Evolutionary conservation across 2,888 invertebrate species (phyloP).

Genomic region (Cremastinae sp.): DNA sequence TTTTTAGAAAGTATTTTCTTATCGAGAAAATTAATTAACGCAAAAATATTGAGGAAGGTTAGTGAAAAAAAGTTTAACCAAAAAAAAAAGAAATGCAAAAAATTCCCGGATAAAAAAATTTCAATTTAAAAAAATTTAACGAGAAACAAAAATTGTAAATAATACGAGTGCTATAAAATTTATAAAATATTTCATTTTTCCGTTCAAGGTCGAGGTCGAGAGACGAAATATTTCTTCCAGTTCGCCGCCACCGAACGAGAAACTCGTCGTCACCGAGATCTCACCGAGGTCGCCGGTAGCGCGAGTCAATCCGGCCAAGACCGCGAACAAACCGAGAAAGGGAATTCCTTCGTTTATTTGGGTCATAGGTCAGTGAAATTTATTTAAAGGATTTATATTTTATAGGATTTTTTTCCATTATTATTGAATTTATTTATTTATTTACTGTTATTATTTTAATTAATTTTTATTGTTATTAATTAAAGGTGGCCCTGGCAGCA

Average conservation of each 20-base stretch:
- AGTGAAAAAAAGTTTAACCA: neutral
- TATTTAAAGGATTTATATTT: neutral
- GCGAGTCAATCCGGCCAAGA: constrained; percentile 69
- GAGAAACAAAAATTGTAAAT: too few species aligned
- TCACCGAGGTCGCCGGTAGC: constrained; percentile 62
- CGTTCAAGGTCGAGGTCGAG: constrained; percentile 75
- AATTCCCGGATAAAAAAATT: too few species aligned
- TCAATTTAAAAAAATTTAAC: neutral
- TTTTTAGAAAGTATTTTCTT: neutral
- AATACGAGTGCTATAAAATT: too few species aligned
- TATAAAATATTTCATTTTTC: too few species aligned
- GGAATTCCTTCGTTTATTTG: constrained; percentile 80
- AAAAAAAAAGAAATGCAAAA: too few species aligned
- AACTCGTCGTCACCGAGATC: constrained; percentile 57
- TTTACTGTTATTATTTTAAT: too few species aligned
- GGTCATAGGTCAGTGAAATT: constrained; percentile 80
- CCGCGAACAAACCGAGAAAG: constrained; percentile 72
- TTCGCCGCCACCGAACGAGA: constrained; percentile 63
- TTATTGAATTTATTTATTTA: too few species aligned
- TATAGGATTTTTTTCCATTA: too few species aligned
- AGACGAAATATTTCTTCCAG: constrained; percentile 63
- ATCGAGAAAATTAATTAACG: neutral
- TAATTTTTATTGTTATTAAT: too few species aligned
- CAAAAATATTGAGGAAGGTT: neutral
- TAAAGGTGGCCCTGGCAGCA: constrained; percentile 94